Percentiles rank a stretch among this genome's conserved stretches.
These are phyloP conservation scores for Xanthorhoe spadicearia DNA, from an alignment of 2,888 invertebrate species.

Conservation along the genomic window DNA sequence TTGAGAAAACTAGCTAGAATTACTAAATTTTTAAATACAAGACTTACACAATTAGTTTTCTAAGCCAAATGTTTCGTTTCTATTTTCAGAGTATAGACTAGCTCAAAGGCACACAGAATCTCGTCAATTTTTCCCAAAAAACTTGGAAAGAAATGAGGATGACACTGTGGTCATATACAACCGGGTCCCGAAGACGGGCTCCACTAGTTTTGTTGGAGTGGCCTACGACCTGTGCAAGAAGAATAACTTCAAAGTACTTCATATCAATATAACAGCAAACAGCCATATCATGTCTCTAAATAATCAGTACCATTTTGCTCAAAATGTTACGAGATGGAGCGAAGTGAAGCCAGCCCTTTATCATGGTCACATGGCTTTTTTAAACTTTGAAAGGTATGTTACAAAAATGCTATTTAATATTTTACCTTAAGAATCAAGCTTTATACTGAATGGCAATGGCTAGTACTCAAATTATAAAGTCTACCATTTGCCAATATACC, in stretches of 20 bases:
- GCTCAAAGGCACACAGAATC: conserved; percentile 67
- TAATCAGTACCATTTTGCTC: conserved; percentile 95
- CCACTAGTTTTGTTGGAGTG: conserved; percentile 97
- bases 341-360: conserved; percentile 97
- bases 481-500: too few relatives aligned
- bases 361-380: conserved; percentile 98
- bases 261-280: conserved; percentile 98
- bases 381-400: conserved; percentile 95
- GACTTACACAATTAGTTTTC: too few relatives aligned
- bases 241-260: conserved; percentile 88
- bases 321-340: conserved; percentile 95
- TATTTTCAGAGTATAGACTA: conserved; percentile 71
- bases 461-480: too few relatives aligned
- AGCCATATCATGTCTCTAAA: conserved; percentile 96
- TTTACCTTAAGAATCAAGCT: too few relatives aligned
- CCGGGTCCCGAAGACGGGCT: conserved; percentile 98
- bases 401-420: background rate
- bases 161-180: conserved; percentile 95
- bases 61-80: conserved; percentile 13
- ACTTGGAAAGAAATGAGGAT: conserved; percentile 79
- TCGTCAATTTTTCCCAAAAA: conserved; percentile 71
- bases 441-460: too few relatives aligned
- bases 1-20: background rate
- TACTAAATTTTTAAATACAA: background rate
- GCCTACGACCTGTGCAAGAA: conserved; percentile 94